Evolutionary conservation across 2,113 vertebrate genomes (phyloP).

Genomic region (Empidonax alnorum): DNA sequence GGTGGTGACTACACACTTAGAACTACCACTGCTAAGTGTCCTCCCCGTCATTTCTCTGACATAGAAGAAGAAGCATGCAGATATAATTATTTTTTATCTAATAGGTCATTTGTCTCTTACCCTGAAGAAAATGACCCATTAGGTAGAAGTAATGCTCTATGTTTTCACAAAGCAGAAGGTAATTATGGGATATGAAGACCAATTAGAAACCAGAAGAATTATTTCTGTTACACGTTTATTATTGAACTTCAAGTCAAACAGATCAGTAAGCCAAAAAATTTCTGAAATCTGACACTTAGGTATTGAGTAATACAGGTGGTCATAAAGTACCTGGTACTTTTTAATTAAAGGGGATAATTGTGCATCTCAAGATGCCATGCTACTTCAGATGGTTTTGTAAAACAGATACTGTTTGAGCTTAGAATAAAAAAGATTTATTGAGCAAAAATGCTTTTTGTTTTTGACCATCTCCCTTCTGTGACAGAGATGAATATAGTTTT

Average conservation of each 20-base stretch:
- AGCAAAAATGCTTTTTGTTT: neutral
- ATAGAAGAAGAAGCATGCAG: neutral
- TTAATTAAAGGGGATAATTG: neutral
- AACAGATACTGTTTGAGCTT: neutral
- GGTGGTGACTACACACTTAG: rapidly evolving
- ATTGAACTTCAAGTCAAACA: neutral
- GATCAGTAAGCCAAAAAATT: neutral
- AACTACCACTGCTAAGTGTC: neutral
- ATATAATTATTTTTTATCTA: neutral
- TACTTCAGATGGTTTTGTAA: neutral
- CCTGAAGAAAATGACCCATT: neutral
- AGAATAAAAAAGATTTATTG: neutral
- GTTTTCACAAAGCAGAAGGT: neutral
- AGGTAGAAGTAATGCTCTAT: neutral
- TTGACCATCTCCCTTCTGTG: neutral
- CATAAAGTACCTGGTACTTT: neutral
- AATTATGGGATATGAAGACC: neutral
- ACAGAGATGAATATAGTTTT: neutral
- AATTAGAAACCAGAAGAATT: neutral
- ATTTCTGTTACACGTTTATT: neutral
- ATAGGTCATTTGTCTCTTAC: neutral
- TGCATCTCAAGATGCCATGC: neutral
- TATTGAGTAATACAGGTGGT: neutral
- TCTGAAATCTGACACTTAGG: neutral
- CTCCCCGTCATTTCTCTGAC: neutral